These are phyloP conservation scores for Mus spicilegus DNA, from an alignment of 2,113 vertebrate genomes.

Conservation along the genomic window DNA sequence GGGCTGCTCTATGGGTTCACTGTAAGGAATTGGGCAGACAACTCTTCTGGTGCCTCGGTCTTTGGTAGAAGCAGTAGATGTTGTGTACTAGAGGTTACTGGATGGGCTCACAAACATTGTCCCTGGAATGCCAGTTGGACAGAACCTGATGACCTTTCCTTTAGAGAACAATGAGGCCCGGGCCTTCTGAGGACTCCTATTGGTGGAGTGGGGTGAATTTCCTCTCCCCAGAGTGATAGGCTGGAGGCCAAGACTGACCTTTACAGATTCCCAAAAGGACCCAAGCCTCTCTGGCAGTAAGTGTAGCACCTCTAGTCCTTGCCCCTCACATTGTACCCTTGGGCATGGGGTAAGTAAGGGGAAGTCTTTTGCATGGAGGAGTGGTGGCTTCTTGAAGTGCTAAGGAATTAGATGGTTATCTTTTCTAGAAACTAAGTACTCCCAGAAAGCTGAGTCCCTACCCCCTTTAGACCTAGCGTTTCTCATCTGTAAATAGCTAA, in stretches of 20 bases:
- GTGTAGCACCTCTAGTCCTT: background rate
- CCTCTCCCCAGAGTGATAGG: background rate
- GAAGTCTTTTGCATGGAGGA: background rate
- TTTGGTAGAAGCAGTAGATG: background rate
- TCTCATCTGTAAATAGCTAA: slow-evolving; percentile 32
- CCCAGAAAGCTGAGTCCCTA: background rate
- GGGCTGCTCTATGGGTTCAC: slow-evolving; percentile 8
- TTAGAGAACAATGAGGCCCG: slow-evolving; percentile 67
- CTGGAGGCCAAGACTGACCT: background rate
- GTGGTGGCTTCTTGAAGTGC: background rate
- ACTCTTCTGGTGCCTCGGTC: background rate
- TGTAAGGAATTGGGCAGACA: background rate
- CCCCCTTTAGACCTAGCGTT: background rate
- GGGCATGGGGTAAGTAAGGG: background rate
- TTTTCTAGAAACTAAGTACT: slow-evolving; percentile 48
- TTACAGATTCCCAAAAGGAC: slow-evolving; percentile 63
- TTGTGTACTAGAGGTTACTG: background rate
- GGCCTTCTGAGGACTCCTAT: slow-evolving; percentile 55
- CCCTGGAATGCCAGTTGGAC: slow-evolving; percentile 20
- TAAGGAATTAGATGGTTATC: slow-evolving; percentile 19
- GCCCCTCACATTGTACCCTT: background rate
- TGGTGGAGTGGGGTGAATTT: slow-evolving; percentile 55
- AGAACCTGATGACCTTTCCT: slow-evolving; percentile 63
- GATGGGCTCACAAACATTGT: background rate
- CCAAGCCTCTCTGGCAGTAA: slow-evolving; percentile 65